phyloP scores from a whole-genome alignment of 2,113 vertebrate species.

The Saguinus midas region DNA sequence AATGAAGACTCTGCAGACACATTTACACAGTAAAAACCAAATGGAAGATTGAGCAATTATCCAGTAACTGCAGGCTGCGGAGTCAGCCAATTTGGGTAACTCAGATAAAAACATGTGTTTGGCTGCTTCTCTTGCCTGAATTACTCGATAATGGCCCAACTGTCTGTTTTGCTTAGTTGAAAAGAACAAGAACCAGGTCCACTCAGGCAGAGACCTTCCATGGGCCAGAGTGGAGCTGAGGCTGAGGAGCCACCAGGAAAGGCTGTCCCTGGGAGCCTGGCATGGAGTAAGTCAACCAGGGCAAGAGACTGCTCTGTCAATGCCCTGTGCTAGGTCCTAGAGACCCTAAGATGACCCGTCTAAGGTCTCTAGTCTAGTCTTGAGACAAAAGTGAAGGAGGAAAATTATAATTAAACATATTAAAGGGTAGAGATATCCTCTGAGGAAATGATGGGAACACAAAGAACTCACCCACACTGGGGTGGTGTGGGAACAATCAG shows the following conservation, averaged over 20 bases:
- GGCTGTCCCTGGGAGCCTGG: neutral
- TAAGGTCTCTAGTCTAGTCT: neutral
- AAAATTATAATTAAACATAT: neutral
- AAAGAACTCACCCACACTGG: neutral
- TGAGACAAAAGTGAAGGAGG: neutral
- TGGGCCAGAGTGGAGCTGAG: neutral
- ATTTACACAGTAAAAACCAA: constrained; percentile 68
- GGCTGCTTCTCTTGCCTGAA: constrained; percentile 47
- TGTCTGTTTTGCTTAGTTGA: constrained; percentile 63
- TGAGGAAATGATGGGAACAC: neutral
- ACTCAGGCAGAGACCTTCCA: neutral
- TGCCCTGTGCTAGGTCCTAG: neutral
- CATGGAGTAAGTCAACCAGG: neutral
- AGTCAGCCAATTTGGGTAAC: constrained; percentile 64
- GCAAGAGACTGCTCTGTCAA: neutral
- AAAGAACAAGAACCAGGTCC: constrained; percentile 58
- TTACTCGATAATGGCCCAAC: constrained; percentile 55
- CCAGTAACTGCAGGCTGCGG: constrained; percentile 62
- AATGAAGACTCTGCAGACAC: constrained; percentile 54
- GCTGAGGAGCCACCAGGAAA: neutral
- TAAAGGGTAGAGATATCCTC: neutral
- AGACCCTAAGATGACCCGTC: neutral
- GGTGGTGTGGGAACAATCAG: neutral
- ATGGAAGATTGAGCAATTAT: constrained; percentile 74
- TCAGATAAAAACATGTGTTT: constrained; percentile 61